Percentiles rank a stretch among this genome's conserved stretches.
Conservation (phyloP, 2,888 invertebrate genomes). For the Caenorhabditis virilis region DNA sequence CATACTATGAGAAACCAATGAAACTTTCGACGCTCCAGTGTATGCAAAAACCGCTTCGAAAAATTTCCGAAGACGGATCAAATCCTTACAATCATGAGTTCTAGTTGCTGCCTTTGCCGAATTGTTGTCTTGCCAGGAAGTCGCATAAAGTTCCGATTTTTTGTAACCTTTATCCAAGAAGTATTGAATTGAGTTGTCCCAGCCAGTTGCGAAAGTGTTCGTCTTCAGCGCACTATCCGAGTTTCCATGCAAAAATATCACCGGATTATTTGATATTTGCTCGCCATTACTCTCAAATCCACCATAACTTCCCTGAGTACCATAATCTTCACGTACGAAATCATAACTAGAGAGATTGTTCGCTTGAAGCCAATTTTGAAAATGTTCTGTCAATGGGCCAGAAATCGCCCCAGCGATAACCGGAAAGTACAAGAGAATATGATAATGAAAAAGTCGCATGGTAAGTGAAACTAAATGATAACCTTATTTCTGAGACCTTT, state of each 20-base stretch:
- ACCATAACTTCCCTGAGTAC: constrained; percentile 50
- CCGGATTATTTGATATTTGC: constrained; percentile 17
- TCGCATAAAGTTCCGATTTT: constrained; percentile 54
- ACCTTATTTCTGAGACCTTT: too few relatives aligned
- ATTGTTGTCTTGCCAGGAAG: constrained; percentile 56
- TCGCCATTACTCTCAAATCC: constrained; percentile 24
- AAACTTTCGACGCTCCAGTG: constrained; percentile 40
- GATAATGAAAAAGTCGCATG: too few relatives aligned
- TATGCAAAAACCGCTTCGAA: constrained; percentile 51
- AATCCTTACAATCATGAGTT: constrained; percentile 51
- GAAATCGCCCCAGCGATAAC: too few relatives aligned
- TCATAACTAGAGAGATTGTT: constrained; percentile 35
- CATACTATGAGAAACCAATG: constrained; percentile 56
- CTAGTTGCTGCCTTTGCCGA: constrained; percentile 35
- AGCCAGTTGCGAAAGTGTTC: constrained; percentile 37
- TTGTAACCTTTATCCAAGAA: constrained; percentile 47
- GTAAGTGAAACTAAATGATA: too few relatives aligned
- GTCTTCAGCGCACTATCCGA: constrained; percentile 49
- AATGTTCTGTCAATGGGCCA: constrained; percentile 35
- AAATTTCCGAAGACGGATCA: constrained; percentile 50
- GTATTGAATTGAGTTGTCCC: constrained; percentile 43
- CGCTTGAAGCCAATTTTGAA: constrained; percentile 35
- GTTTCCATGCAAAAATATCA: constrained; percentile 56
- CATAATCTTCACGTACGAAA: constrained; percentile 40
- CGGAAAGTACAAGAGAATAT: too few relatives aligned